Conservation (phyloP, 2,113 vertebrate species). For the Cololabis saira region DNA sequence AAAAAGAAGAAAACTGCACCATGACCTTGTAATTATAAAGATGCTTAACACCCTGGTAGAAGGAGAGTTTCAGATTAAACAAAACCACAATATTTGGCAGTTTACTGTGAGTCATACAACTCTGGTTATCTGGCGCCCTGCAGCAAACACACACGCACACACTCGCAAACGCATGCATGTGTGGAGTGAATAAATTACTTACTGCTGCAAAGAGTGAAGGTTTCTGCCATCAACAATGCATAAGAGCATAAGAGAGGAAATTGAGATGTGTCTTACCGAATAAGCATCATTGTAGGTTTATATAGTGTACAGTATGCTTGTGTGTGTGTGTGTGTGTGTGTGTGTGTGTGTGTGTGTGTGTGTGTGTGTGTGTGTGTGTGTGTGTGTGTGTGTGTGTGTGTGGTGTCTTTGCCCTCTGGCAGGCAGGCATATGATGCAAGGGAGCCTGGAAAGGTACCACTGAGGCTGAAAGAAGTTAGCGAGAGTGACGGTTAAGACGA, state of each 20-base stretch:
- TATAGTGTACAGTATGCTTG: constrained; percentile 3
- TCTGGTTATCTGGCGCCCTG: constrained; percentile 58
- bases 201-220: constrained; percentile 35
- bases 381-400: no score
- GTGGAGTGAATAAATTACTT: constrained; percentile 50
- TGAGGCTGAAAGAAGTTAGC: constrained; percentile 63
- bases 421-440: constrained; percentile 63
- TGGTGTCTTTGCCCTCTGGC: constrained; percentile 55
- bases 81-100: constrained; percentile 35
- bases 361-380: no score
- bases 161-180: constrained; percentile 7
- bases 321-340: constrained; percentile 1
- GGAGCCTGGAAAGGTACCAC: constrained; percentile 56
- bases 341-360: constrained; percentile 9
- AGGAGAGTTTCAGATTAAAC: constrained; percentile 43
- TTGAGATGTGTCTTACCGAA: constrained; percentile 59
- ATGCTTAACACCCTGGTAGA: constrained; percentile 25
- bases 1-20: neutral
- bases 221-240: constrained; percentile 60
- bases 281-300: constrained; percentile 50
- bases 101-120: constrained; percentile 54
- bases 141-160: constrained; percentile 36
- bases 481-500: constrained; percentile 62
- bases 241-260: constrained; percentile 61
- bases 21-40: constrained; percentile 72